Base-by-base conservation (phyloP, 2,113 vertebrate genomes). In the Carlito syrichta region DNA sequence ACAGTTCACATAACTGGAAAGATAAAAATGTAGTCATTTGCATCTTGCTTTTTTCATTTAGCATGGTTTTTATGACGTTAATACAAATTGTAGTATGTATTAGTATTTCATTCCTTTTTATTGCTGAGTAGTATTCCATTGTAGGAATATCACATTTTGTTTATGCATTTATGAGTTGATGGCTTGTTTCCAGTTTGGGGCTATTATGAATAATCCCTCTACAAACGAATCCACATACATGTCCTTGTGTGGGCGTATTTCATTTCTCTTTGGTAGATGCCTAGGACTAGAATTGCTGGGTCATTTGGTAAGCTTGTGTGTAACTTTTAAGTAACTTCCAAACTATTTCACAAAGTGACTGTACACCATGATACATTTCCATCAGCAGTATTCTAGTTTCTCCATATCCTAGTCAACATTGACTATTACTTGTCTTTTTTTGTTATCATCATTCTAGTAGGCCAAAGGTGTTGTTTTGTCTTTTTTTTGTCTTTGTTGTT, bases 281-380 rank as follows among this genome's bases (percentile, higher is more conserved):
- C 86, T 66, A 19, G 54, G 40, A 66, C 45, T 63, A 83, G 40
- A 82, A 91, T 79, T 45, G 48, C 38, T 74, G 40, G 69, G 20
- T 79, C n/a, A 35, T n/a, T 30, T 78, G 90, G 58, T n/a, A 52
- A 60, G 56, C 25, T 74, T 45, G 23, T 58, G 32, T 40, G 43
- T 52, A 48, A 85, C 35, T 79, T 68, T 91, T 81, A 91, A 95
- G 91, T 82, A 79, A 62, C 25, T 85, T 69, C 43, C 83, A 76
- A 48, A 54, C 25, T n/a, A n/a, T 77, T 40, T 23, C 8, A 45
- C 50, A 62, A 38, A 66, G 82, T 74, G 25, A n/a, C 90, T 90
- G 27, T 56, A 40, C n/a, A n/a, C 32, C 32, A 5, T 78, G 66
- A 40, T 13, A 35, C 12, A 48, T 82, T 66, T 43, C 78, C 71